Conservation (phyloP, 53 echinoderm and acorn worm genomes). For the Astropecten irregularis region DNA sequence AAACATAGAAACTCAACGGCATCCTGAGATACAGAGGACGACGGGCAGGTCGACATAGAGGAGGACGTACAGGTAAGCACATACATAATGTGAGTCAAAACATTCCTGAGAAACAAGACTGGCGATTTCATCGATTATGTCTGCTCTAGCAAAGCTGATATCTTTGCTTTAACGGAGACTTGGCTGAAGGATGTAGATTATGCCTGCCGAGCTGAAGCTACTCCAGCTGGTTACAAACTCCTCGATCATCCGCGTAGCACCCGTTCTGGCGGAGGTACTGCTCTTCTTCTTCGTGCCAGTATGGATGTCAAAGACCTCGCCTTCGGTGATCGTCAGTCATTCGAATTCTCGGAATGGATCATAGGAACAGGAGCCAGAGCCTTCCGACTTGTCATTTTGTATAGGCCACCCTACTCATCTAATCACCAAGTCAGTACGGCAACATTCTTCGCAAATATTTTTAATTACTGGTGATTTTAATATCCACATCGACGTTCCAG, state of each 20-base stretch:
- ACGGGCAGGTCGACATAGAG: too few species aligned
- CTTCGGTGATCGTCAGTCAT: constrained; percentile 9
- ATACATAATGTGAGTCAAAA: too few species aligned
- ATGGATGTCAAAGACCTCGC: neutral
- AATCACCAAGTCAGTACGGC: constrained; percentile 19
- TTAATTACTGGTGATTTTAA: constrained; percentile 66
- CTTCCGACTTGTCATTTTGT: constrained; percentile 15
- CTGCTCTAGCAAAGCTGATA: neutral
- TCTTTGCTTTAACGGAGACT: constrained; percentile 9
- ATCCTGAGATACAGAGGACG: too few species aligned
- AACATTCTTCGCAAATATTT: constrained; percentile 39
- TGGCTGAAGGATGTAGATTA: constrained; percentile 21
- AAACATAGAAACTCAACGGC: too few species aligned
- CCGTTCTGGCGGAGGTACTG: constrained; percentile 9
- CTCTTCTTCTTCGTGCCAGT: neutral
- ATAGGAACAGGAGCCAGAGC: neutral
- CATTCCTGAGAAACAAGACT: neutral
- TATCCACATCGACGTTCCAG: constrained; percentile 44
- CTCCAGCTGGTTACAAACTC: constrained; percentile 15
- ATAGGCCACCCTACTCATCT: neutral
- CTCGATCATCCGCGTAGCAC: neutral
- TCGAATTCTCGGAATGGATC: constrained; percentile 28
- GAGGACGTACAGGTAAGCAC: too few species aligned
- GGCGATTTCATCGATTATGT: constrained; percentile 8
- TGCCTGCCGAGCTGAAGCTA: constrained; percentile 8